phyloP scores from a whole-genome alignment of 1,140 invertebrate genomes.

The Matsumurasca onukii region DNA sequence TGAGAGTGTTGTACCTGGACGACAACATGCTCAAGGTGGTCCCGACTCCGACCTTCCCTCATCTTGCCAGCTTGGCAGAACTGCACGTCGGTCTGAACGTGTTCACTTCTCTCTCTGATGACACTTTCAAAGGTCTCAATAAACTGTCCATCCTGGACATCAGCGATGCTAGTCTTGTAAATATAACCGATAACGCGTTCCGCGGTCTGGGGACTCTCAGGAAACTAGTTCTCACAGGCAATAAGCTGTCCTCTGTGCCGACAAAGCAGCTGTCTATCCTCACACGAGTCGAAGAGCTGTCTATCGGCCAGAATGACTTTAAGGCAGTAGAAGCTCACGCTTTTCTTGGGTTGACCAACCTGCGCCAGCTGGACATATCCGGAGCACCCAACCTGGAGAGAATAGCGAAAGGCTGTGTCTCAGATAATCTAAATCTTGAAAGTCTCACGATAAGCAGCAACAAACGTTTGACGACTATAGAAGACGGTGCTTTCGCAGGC shows the following conservation, averaged over 20 bases:
- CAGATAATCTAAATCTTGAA: constrained; percentile 78
- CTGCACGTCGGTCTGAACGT: constrained; percentile 81
- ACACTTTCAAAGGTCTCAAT: constrained; percentile 72
- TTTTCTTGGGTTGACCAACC: constrained; percentile 72
- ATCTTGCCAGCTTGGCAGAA: constrained; percentile 73
- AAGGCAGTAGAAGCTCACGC: constrained; percentile 63
- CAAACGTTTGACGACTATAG: constrained; percentile 66
- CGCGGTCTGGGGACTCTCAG: constrained; percentile 70
- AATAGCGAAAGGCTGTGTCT: constrained; percentile 73
- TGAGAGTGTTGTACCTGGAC: constrained; percentile 78
- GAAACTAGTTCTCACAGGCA: constrained; percentile 74
- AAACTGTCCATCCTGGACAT: constrained; percentile 75
- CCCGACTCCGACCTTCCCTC: constrained; percentile 68
- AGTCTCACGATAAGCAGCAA: constrained; percentile 73
- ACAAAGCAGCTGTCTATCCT: constrained; percentile 71
- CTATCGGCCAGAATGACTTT: constrained; percentile 81
- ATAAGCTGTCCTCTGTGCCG: constrained; percentile 70
- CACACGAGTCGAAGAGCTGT: constrained; percentile 72
- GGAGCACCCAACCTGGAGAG: constrained; percentile 68
- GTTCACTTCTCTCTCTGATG: constrained; percentile 69
- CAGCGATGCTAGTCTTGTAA: constrained; percentile 72
- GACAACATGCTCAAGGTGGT: constrained; percentile 79
- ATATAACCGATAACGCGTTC: constrained; percentile 74
- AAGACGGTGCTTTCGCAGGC: constrained; percentile 72
- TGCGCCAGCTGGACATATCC: constrained; percentile 73